phyloP scores from a whole-genome alignment of 2,888 invertebrate genomes.

The Axea sp. region DNA sequence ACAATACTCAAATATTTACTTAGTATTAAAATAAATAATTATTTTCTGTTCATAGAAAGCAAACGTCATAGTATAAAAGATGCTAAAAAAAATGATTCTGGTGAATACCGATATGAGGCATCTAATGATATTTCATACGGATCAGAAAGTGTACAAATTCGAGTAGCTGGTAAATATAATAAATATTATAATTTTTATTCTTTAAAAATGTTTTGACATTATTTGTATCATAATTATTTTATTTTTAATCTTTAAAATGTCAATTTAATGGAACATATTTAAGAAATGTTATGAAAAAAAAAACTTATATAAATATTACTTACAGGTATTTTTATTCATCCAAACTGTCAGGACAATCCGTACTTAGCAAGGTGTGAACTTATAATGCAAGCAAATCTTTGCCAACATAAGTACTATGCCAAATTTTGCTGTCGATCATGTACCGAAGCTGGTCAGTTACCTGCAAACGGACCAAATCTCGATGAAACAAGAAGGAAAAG shows the following conservation, averaged over 20 bases:
- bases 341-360: slow-evolving; percentile 91
- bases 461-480: slow-evolving; percentile 80
- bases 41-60: slow-evolving; percentile 80
- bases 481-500: slow-evolving; percentile 71
- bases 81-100: slow-evolving; percentile 86
- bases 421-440: slow-evolving; percentile 97
- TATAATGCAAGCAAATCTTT: slow-evolving; percentile 91
- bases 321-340: slow-evolving; percentile 88
- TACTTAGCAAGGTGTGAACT: slow-evolving; percentile 94
- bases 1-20: no score
- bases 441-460: slow-evolving; percentile 90
- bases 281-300: no score
- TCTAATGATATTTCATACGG: slow-evolving; percentile 86
- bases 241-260: no score
- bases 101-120: slow-evolving; percentile 91
- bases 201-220: no score
- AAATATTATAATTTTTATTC: background rate
- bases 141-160: slow-evolving; percentile 84
- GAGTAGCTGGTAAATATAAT: slow-evolving; percentile 86
- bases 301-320: no score
- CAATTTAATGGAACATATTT: no score
- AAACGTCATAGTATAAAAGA: slow-evolving; percentile 85
- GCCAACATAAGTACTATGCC: slow-evolving; percentile 94
- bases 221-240: no score
- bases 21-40: background rate